Conservation (phyloP, 2,113 vertebrate species). For the Alectura lathami region DNA sequence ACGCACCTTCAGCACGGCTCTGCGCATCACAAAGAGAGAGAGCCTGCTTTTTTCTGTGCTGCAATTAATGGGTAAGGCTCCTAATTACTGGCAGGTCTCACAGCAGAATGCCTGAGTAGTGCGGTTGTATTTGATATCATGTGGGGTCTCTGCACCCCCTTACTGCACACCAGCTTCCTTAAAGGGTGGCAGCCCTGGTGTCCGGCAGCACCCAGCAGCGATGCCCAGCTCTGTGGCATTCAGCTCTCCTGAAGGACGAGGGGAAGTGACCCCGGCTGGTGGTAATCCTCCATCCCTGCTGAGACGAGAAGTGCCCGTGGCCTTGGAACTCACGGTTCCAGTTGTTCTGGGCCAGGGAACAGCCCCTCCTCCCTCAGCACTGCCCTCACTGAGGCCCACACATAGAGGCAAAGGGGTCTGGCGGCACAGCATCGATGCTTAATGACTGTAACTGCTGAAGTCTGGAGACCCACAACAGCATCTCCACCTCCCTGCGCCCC, state of each 20-base stretch:
- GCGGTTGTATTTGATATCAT: conserved; percentile 52
- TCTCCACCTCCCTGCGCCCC: fast-evolving
- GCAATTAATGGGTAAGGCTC: conserved; percentile 51
- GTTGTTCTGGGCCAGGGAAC: neutral
- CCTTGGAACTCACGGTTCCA: fast-evolving
- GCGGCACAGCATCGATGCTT: fast-evolving
- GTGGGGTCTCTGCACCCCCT: conserved; percentile 25
- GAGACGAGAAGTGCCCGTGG: fast-evolving
- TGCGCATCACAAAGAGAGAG: neutral
- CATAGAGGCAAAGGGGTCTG: fast-evolving
- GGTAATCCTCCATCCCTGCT: neutral
- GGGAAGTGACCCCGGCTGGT: fast-evolving
- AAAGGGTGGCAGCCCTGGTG: neutral
- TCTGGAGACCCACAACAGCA: fast-evolving
- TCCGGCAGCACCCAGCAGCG: neutral
- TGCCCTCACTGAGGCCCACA: fast-evolving
- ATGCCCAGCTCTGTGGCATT: neutral
- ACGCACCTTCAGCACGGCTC: neutral
- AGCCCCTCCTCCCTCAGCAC: neutral
- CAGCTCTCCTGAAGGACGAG: neutral
- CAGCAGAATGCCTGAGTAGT: conserved; percentile 56
- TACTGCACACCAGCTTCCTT: neutral
- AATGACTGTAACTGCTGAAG: fast-evolving
- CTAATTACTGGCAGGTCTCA: conserved; percentile 54
- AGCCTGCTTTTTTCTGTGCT: neutral